phyloP scores from a whole-genome alignment of 2,113 vertebrate species.

The Chloropsis hardwickii region DNA sequence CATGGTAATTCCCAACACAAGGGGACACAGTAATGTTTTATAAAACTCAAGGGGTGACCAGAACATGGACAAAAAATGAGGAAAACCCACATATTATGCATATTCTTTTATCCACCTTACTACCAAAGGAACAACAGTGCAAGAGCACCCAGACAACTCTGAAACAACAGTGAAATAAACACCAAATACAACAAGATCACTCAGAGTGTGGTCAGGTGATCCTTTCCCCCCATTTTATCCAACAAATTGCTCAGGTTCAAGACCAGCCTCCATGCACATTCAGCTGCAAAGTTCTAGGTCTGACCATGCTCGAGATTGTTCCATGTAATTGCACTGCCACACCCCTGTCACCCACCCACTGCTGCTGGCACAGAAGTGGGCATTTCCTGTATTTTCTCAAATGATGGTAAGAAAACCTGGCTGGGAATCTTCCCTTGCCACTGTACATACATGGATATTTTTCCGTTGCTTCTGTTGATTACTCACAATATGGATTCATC shows the following conservation, averaged over 20 bases:
- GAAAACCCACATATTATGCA: neutral
- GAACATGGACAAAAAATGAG: neutral
- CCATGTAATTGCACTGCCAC: neutral
- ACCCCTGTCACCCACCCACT: neutral
- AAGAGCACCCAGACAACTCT: neutral
- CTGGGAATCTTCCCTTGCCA: neutral
- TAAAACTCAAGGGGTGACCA: neutral
- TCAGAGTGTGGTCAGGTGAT: accelerated
- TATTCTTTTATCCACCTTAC: neutral
- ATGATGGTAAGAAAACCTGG: neutral
- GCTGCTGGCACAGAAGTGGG: neutral
- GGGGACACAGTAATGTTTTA: neutral
- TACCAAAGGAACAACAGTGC: neutral
- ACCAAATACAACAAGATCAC: neutral
- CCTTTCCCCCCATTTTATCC: neutral
- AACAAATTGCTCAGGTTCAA: neutral
- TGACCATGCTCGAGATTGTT: neutral
- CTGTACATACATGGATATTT: neutral
- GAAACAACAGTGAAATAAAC: neutral
- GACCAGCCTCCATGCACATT: accelerated
- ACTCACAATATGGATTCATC: neutral
- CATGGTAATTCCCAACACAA: neutral
- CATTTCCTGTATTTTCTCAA: neutral
- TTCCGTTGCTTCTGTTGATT: neutral
- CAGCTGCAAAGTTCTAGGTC: neutral